Base-by-base conservation (phyloP, 1,140 invertebrate genomes). In the Orussus abietinus region DNA sequence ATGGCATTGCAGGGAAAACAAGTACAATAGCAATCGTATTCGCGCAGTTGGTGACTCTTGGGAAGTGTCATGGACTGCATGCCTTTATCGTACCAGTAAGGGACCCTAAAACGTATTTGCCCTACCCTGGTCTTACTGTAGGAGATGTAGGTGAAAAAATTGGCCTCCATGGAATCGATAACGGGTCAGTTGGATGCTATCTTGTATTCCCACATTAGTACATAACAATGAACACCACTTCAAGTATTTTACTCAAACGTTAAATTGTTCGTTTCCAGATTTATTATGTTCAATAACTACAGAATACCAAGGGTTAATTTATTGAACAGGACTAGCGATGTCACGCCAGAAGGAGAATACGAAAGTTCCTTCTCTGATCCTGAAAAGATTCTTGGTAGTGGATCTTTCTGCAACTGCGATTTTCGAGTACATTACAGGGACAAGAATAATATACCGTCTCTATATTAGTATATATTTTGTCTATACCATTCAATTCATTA, bases 1-100 rank as follows among this genome's bases (percentile, higher is more conserved):
- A n/a, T n/a, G n/a, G n/a, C 18, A 19, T 57, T 69, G 47, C 57
- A 78, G 84, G 87, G 43, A 84, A 93, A 80, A 88, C 82, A n/a
- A 85, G 88, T 34, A 93, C 89, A 4, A 82, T 93, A 55, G 87
- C 86, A n/a, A 72, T 93, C 45, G 80, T 95, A 1, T 96, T 93
- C 75, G 93, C 92, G 4, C 90, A 95, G 70, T 75, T 97, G 18
- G 82, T 85, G 56, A 88, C 88, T 3, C 76, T 80, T 0, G 81
- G 81, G 4, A 70, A 73, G 9, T 81, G 83, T 62, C 86, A 91
- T 58, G 89, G 90, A 2, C 66, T 92, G 3, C 86, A 90, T 69
- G 77, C 82, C 0, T 92, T 92, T 69, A 72, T 91, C 26, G 84
- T 89, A 11, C 88, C 87, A 1, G 76, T 92, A 31, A 75, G 90